Conservation (phyloP, 2,113 vertebrate species). For the Ellobius talpinus region DNA sequence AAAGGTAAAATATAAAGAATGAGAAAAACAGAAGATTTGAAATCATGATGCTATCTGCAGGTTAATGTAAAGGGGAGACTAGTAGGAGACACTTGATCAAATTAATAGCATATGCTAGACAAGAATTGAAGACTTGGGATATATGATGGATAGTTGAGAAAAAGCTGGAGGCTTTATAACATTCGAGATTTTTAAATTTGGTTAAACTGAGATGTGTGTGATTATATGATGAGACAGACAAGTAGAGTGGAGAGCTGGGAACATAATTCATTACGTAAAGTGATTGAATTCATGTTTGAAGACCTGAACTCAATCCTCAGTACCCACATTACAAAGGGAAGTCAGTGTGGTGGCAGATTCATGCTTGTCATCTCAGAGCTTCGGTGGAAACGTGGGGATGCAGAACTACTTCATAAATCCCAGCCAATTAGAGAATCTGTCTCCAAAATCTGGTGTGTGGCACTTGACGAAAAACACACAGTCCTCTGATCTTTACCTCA, state of each 20-base stretch:
- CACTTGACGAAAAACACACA: too few species aligned
- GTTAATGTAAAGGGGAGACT: neutral
- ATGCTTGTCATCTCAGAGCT: too few species aligned
- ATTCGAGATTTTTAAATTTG: neutral
- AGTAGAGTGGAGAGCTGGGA: neutral
- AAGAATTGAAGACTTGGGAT: neutral
- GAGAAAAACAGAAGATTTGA: neutral
- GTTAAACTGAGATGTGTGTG: neutral
- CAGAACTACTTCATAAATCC: neutral
- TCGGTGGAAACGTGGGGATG: too few species aligned
- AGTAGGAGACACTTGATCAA: neutral
- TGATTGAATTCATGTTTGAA: neutral
- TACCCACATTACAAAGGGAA: neutral
- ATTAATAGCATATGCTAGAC: neutral
- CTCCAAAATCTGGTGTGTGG: neutral
- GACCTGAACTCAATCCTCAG: neutral
- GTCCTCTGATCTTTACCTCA: neutral
- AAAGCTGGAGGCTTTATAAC: neutral
- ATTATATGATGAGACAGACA: neutral
- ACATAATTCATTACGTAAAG: too few species aligned
- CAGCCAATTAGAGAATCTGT: neutral
- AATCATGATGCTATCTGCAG: accelerated
- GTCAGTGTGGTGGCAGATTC: neutral
- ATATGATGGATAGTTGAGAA: neutral
- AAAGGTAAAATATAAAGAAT: neutral